Conservation (phyloP, 2,797 vertebrate genomes). For the Sorex maritimensis region DNA sequence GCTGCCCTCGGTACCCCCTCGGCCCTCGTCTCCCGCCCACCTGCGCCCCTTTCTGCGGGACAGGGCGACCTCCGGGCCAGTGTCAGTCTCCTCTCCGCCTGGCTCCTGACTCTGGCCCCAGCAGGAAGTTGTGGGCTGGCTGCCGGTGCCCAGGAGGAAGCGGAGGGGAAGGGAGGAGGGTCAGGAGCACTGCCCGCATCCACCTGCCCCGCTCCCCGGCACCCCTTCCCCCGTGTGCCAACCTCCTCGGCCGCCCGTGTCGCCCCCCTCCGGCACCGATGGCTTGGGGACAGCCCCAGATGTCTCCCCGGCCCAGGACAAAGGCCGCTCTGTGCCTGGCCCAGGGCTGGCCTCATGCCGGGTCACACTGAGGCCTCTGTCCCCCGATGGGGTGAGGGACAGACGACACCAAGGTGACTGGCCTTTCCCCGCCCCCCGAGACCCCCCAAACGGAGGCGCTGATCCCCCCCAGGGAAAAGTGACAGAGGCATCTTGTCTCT, state of each 20-base stretch:
- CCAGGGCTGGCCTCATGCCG: slow-evolving; percentile 68
- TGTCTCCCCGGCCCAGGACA: slow-evolving; percentile 83
- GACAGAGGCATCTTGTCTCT: slow-evolving; percentile 85
- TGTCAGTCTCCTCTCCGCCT: neutral
- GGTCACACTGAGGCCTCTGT: slow-evolving; percentile 85
- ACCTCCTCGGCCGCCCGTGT: neutral
- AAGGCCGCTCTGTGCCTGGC: slow-evolving; percentile 83
- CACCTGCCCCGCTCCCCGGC: neutral
- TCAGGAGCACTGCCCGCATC: neutral
- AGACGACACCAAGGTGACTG: slow-evolving; percentile 83
- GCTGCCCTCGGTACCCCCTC: neutral
- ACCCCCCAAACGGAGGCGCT: slow-evolving; percentile 74
- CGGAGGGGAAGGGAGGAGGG: neutral
- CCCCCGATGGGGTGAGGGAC: slow-evolving; percentile 68
- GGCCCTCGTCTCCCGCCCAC: neutral
- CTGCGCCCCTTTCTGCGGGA: neutral
- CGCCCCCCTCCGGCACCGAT: slow-evolving; percentile 80
- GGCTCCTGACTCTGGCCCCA: slow-evolving; percentile 52
- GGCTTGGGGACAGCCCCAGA: slow-evolving; percentile 82
- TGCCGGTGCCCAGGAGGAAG: slow-evolving; percentile 28
- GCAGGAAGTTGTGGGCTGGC: slow-evolving; percentile 59
- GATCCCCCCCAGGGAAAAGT: slow-evolving; percentile 76
- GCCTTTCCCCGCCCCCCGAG: slow-evolving; percentile 76
- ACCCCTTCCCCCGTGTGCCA: neutral
- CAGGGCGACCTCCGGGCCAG: neutral